Conservation (phyloP, 37 sponge, comb jelly and placozoan genomes). For the Chondrilla cf. caribensis region DNA sequence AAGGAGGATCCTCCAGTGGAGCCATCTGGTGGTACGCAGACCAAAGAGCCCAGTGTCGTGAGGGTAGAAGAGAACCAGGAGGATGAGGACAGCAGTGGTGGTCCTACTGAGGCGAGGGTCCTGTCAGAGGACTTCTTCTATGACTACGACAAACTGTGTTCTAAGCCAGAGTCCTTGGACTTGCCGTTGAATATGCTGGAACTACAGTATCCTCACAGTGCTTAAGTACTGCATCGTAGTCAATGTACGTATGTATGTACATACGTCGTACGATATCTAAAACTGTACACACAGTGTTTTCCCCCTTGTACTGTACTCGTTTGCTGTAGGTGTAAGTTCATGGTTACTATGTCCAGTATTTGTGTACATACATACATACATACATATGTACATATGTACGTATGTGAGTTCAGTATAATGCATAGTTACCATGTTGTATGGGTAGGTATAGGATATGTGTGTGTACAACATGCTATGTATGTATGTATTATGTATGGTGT, state of each 20-base stretch:
- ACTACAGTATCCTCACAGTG: conserved; percentile 47
- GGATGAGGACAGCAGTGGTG: conserved; percentile 10
- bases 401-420: not conserved
- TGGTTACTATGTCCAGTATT: not conserved
- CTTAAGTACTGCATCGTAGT: not conserved
- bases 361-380: not conserved
- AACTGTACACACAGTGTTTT: too few relatives aligned
- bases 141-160: conserved; percentile 42
- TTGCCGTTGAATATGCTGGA: conserved; percentile 25
- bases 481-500: conserved; percentile 14
- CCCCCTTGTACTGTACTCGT: not conserved
- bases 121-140: conserved; percentile 21
- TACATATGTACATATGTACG: not conserved
- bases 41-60: not conserved
- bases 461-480: too few relatives aligned
- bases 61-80: not conserved
- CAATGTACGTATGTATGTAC: not conserved
- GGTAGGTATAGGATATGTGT: too few relatives aligned
- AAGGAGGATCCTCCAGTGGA: not conserved
- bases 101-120: not conserved
- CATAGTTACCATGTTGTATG: too few relatives aligned
- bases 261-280: not conserved
- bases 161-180: conserved; percentile 47
- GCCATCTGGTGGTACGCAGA: not conserved
- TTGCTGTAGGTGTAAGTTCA: not conserved